A percentile compares a stretch with the other conserved stretches of the same genome.
Evolutionary conservation across 1,140 invertebrate species (phyloP).

Genomic region (Trachelipus rathkii): DNA sequence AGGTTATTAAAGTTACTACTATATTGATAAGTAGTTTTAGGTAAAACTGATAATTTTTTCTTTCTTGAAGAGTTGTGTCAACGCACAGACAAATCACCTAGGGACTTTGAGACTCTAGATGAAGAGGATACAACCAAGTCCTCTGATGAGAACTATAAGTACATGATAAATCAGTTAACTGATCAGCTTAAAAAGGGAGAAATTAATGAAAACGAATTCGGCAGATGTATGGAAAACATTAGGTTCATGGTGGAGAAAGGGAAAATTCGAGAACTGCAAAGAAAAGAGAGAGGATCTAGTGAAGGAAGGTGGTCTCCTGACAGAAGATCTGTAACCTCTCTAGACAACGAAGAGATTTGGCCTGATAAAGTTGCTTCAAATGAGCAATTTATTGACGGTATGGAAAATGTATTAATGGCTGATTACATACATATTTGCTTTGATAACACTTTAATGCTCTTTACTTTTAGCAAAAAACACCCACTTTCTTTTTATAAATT

Average conservation of each 20-base stretch:
- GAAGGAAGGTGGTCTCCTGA: not conserved
- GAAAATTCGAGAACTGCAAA: constrained; percentile 31
- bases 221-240: constrained; percentile 52
- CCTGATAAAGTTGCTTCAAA: not conserved
- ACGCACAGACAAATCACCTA: no score
- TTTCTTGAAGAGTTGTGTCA: no score
- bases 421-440: not conserved
- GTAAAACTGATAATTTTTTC: no score
- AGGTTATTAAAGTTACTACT: no score
- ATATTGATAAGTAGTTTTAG: no score
- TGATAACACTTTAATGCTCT: no score
- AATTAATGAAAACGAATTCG: constrained; percentile 72
- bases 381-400: not conserved
- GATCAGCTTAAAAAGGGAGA: constrained; percentile 69
- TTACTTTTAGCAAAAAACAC: no score
- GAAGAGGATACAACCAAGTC: no score
- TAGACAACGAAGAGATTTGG: not conserved
- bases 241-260: constrained; percentile 35
- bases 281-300: constrained; percentile 24
- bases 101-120: no score
- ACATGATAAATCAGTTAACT: constrained; percentile 71
- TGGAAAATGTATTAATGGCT: not conserved
- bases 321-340: not conserved
- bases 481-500: no score
- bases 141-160: not conserved